Percentiles rank a stretch among this genome's conserved stretches.
phyloP scores from a whole-genome alignment of 2,797 vertebrate species.

The Tympanoctomys barrerae region DNA sequence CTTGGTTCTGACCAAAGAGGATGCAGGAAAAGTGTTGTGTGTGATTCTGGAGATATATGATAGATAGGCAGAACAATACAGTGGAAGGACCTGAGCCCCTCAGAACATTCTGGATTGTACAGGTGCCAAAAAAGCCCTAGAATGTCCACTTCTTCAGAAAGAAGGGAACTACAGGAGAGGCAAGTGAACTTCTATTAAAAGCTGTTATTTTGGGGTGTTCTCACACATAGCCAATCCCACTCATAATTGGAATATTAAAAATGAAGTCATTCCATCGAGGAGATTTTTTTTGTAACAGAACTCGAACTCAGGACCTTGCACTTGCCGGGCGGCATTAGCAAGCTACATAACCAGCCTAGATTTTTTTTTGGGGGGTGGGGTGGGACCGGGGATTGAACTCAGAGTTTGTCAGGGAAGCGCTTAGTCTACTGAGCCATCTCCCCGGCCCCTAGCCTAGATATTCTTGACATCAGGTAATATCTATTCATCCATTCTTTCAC shows the following conservation, averaged over 20 bases:
- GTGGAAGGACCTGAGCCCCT: not conserved
- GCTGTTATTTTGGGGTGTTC: not conserved
- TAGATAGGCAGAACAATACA: not conserved
- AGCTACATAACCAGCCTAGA: not conserved
- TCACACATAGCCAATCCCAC: not conserved
- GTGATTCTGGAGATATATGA: not conserved
- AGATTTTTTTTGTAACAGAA: not conserved
- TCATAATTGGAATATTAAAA: constrained; percentile 17
- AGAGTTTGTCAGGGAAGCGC: too few relatives aligned
- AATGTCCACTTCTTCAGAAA: not conserved
- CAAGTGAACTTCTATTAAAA: constrained; percentile 7
- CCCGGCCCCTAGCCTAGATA: not conserved
- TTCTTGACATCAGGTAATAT: constrained; percentile 15
- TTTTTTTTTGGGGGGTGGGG: not conserved
- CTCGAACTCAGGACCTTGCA: too few relatives aligned
- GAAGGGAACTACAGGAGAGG: not conserved
- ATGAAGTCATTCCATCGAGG: not conserved
- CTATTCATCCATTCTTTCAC: not conserved
- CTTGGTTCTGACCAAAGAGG: not conserved
- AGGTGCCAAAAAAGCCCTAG: not conserved
- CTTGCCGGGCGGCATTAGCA: too few relatives aligned
- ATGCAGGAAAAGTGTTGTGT: not conserved
- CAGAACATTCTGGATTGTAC: not conserved
- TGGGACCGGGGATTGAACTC: too few relatives aligned
- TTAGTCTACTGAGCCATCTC: too few relatives aligned